Conservation (phyloP, 2,888 invertebrate genomes). For the Zygothrica quintamaculata region DNA sequence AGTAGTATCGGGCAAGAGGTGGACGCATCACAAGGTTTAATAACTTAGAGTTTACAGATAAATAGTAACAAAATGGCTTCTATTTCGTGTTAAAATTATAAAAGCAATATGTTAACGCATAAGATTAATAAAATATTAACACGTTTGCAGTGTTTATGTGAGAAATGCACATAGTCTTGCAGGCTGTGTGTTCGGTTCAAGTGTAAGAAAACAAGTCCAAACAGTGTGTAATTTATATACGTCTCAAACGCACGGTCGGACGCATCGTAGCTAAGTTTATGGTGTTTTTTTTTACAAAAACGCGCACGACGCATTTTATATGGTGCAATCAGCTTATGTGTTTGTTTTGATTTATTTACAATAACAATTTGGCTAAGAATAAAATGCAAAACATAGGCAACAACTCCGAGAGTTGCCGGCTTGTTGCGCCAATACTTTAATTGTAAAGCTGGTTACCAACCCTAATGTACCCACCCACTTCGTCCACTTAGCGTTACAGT, state of each 20-base stretch:
- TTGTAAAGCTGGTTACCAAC: slow-evolving; percentile 4
- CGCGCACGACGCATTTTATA: slow-evolving; percentile 22
- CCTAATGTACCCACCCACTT: slow-evolving; percentile 4
- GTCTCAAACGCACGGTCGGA: slow-evolving; percentile 16
- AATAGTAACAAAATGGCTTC: slow-evolving; percentile 63
- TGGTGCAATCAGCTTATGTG: slow-evolving; percentile 8
- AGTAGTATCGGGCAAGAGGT: slow-evolving; percentile 44
- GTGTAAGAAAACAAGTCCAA: slow-evolving; percentile 46
- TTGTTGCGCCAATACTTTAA: slow-evolving; percentile 51
- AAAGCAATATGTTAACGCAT: not conserved
- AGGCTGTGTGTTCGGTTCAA: slow-evolving; percentile 19
- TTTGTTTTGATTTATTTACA: slow-evolving; percentile 41
- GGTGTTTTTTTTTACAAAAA: slow-evolving; percentile 36
- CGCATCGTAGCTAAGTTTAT: slow-evolving; percentile 44
- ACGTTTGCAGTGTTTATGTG: slow-evolving; percentile 11
- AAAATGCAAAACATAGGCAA: slow-evolving; percentile 20
- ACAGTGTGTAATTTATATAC: slow-evolving; percentile 37
- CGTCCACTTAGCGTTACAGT: slow-evolving; percentile 31
- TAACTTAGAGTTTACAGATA: slow-evolving; percentile 56
- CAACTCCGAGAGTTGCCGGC: slow-evolving; percentile 48
- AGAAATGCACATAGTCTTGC: slow-evolving; percentile 19
- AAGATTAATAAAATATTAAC: not conserved
- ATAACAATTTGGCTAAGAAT: slow-evolving; percentile 30
- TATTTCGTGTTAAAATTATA: slow-evolving; percentile 1
- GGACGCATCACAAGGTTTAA: slow-evolving; percentile 50